phyloP scores from a whole-genome alignment of 2,113 vertebrate genomes.

The Gadus macrocephalus region DNA sequence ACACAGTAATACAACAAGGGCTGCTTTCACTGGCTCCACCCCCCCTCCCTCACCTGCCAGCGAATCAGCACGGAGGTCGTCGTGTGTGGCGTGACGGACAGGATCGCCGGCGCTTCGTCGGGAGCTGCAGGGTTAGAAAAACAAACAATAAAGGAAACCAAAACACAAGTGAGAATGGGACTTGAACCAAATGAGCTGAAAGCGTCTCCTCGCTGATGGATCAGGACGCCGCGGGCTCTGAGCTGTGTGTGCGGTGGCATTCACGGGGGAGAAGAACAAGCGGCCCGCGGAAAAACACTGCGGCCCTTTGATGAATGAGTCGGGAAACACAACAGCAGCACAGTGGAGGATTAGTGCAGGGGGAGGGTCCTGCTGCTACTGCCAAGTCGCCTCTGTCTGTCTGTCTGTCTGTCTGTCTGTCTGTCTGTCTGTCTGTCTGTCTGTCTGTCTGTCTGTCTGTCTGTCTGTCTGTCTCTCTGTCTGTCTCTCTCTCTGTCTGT shows the following conservation, averaged over 20 bases:
- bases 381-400: conserved; percentile 8
- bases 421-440: background rate
- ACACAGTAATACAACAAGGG: too few relatives aligned
- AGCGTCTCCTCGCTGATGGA: too few relatives aligned
- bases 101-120: conserved; percentile 86
- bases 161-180: background rate
- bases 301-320: background rate
- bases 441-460: background rate
- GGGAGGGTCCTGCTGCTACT: background rate
- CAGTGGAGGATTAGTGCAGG: background rate
- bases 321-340: conserved; percentile 2
- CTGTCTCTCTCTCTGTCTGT: background rate
- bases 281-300: background rate
- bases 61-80: conserved; percentile 93
- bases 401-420: background rate
- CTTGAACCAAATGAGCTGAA: too few relatives aligned
- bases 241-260: background rate
- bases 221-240: too few relatives aligned
- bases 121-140: conserved; percentile 72
- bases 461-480: background rate
- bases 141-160: conserved; percentile 15
- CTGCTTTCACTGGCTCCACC: too few relatives aligned
- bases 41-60: conserved; percentile 81
- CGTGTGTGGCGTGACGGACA: conserved; percentile 93
- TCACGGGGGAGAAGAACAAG: conserved; percentile 22